These are phyloP conservation scores for Phyllotis vaccarum DNA, from an alignment of 2,797 vertebrate genomes.

Conservation along the genomic window DNA sequence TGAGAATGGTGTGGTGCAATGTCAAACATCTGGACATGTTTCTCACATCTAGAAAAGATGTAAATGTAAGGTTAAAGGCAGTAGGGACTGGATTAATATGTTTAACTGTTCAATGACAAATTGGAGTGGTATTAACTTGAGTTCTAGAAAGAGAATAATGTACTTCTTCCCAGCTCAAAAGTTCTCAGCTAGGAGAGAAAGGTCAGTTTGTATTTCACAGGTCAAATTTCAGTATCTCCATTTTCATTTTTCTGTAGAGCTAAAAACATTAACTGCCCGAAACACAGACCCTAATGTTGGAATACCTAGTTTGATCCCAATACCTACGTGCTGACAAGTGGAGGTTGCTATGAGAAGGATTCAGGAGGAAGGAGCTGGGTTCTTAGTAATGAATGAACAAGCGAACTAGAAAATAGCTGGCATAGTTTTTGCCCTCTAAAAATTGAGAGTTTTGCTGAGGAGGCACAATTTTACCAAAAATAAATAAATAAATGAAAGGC, in stretches of 20 bases:
- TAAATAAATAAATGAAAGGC: slow-evolving; percentile 37
- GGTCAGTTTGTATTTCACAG: slow-evolving; percentile 53
- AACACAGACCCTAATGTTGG: neutral
- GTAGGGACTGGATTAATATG: neutral
- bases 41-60: neutral
- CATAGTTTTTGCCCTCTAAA: slow-evolving; percentile 14
- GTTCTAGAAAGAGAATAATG: neutral
- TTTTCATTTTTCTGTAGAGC: slow-evolving; percentile 43
- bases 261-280: neutral
- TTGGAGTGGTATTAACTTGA: neutral
- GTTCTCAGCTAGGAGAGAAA: slow-evolving; percentile 47
- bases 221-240: neutral
- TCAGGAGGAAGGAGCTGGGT: neutral
- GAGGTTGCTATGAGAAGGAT: neutral
- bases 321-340: neutral
- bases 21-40: neutral
- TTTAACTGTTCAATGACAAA: neutral
- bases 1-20: neutral
- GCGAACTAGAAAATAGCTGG: neutral
- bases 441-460: slow-evolving; percentile 27
- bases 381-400: neutral
- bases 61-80: neutral
- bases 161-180: neutral
- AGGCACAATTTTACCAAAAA: slow-evolving; percentile 41
- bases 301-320: neutral